These are phyloP conservation scores for Oncorhynchus keta DNA, from an alignment of 2,113 vertebrate species.

Conservation along the genomic window DNA sequence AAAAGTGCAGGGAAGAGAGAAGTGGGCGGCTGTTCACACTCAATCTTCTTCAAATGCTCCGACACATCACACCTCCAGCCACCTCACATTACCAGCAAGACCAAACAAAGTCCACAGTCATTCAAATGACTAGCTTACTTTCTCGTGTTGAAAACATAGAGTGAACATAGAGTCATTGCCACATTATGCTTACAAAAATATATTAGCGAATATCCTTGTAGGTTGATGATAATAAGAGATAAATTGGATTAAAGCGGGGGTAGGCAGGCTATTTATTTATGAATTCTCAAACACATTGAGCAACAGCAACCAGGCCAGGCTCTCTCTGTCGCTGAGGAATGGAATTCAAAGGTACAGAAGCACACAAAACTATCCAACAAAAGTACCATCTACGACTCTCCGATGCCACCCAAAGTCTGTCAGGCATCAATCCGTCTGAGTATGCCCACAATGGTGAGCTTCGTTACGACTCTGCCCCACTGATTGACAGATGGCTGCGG, in stretches of 20 bases:
- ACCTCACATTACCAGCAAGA: constrained; percentile 32
- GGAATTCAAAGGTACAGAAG: constrained; percentile 14
- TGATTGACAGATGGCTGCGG: constrained; percentile 71
- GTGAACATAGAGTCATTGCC: not conserved
- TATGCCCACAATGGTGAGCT: constrained; percentile 24
- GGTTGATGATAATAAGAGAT: not conserved
- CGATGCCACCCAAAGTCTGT: constrained; percentile 42
- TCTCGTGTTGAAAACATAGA: not conserved
- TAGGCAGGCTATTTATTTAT: not conserved
- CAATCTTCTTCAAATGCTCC: constrained; percentile 65
- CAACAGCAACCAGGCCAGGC: too few species aligned
- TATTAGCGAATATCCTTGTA: not conserved
- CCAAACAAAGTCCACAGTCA: constrained; percentile 35
- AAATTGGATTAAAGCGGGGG: constrained; percentile 3
- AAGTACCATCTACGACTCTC: constrained; percentile 32
- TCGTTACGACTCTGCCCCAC: not conserved
- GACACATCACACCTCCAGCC: constrained; percentile 57
- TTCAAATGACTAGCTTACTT: not conserved
- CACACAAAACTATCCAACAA: constrained; percentile 14
- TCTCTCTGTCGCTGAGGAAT: not conserved
- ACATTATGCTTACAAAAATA: not conserved
- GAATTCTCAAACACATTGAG: too few species aligned
- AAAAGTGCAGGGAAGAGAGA: constrained; percentile 34
- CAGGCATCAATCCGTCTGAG: constrained; percentile 56
- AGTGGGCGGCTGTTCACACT: constrained; percentile 61